A percentile compares a stretch with the other conserved stretches of the same genome.
Evolutionary conservation across 2,797 vertebrate genomes (phyloP).

Genomic region (Crenichthys baileyi): DNA sequence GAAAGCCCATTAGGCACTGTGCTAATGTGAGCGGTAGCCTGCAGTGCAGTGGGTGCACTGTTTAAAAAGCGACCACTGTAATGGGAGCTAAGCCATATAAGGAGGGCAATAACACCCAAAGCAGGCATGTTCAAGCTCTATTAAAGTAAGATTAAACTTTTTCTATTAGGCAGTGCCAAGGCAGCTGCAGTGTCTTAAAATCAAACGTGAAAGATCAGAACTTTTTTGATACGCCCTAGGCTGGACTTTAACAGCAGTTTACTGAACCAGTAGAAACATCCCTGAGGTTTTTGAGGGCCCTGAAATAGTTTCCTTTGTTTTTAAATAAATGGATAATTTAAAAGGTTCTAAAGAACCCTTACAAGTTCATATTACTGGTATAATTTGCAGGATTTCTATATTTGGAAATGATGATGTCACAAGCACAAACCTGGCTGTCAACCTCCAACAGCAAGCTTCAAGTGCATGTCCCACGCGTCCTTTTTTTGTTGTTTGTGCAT

Average conservation of each 20-base stretch:
- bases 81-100: slow-evolving; percentile 61
- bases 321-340: background rate
- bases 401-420: too few relatives aligned
- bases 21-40: slow-evolving; percentile 74
- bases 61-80: slow-evolving; percentile 72
- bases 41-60: slow-evolving; percentile 73
- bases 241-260: background rate
- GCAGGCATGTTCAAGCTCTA: slow-evolving; percentile 33
- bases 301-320: background rate
- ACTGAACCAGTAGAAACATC: background rate
- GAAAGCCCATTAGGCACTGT: slow-evolving; percentile 72
- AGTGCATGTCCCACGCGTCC: too few relatives aligned
- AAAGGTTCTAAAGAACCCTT: too few relatives aligned
- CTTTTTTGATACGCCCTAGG: background rate
- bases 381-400: too few relatives aligned
- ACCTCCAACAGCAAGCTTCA: too few relatives aligned
- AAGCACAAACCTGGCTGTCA: too few relatives aligned
- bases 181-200: slow-evolving; percentile 7
- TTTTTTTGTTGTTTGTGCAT: too few relatives aligned
- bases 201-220: slow-evolving; percentile 7
- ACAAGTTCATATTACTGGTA: too few relatives aligned
- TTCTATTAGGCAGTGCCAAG: slow-evolving; percentile 21
- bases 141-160: slow-evolving; percentile 32
- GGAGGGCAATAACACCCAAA: slow-evolving; percentile 43
- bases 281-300: background rate